Base-by-base conservation (phyloP, 2,888 invertebrate genomes). In the Cactoblastis cactorum region DNA sequence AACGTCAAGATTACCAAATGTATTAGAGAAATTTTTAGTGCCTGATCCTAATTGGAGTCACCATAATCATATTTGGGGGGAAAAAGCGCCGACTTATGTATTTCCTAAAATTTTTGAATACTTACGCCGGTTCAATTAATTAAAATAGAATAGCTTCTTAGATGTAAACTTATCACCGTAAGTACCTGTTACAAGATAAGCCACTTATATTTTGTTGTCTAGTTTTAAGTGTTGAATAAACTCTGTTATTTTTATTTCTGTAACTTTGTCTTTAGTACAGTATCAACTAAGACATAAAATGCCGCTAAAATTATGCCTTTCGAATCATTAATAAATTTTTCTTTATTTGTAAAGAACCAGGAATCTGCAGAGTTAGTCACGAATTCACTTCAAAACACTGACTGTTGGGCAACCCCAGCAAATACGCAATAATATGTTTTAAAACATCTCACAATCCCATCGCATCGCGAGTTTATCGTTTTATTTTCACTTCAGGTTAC, bases 1-100 rank as follows among this genome's bases (percentile, higher is more conserved):
- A 48, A 80, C 81, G 8, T 74, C 80, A 0, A 82, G 84, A 53
- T 71, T 95, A 38, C 90, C 91, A 3, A 92, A 92, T 66, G 77
- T 92, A 3, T 65, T 92, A 24, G 92, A 92, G 56, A 90, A 90
- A 62, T 92, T 92, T 62, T 65, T 91, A 24, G 91, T 94, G 35
- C 90, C 91, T 0, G 80, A 91, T 62, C 75, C 83, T 17, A 64
- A 70, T 51, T 90, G 85, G 81, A 87, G 89, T 60, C 90, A 90
- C 55, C 76, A 81, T 45, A 86, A 84, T 50, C 79, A 83, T 48
- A 15, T 88, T 0, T 83, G 80, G 78, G 89, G 76, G 4, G 65
- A 57, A 0, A 66, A 69, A 45, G 80, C 79, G 0, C 77, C 74
- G 1, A 64, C 69, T 47, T 61, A 70, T 14, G 74, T 83, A 1